phyloP scores from a whole-genome alignment of 2,888 invertebrate species.

The Acheta domesticus region DNA sequence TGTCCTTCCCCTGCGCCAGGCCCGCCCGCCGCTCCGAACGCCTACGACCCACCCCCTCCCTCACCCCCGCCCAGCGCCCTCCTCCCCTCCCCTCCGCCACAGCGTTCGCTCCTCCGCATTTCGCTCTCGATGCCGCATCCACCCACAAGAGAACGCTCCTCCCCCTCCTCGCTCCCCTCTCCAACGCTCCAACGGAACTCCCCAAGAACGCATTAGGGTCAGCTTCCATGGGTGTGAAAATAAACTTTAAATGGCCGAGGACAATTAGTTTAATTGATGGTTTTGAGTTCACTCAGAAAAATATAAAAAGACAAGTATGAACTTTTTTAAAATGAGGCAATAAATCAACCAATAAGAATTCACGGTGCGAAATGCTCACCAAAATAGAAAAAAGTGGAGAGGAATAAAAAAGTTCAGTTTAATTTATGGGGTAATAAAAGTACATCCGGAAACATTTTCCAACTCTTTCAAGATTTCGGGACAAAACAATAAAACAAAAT shows the following conservation, averaged over 20 bases:
- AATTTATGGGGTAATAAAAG: conserved; percentile 18
- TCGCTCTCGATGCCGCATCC: too few species aligned
- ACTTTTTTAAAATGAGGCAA: not conserved
- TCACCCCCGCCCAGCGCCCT: too few species aligned
- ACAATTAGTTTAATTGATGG: conserved; percentile 5
- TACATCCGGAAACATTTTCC: conserved; percentile 18
- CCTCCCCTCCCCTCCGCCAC: too few species aligned
- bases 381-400: not conserved
- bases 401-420: not conserved
- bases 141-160: too few species aligned
- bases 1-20: too few species aligned
- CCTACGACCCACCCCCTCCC: too few species aligned
- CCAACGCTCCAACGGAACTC: too few species aligned
- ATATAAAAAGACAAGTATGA: not conserved
- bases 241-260: not conserved
- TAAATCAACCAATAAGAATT: conserved; percentile 7
- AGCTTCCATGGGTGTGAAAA: not conserved
- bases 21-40: too few species aligned
- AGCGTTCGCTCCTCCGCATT: too few species aligned
- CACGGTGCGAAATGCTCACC: not conserved
- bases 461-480: not conserved
- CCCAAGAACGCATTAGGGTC: too few species aligned
- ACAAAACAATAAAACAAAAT: conserved; percentile 18
- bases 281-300: not conserved
- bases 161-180: too few species aligned